Evolutionary conservation across 2,797 vertebrate genomes (phyloP).

Genomic region (Centropyge bicolor): DNA sequence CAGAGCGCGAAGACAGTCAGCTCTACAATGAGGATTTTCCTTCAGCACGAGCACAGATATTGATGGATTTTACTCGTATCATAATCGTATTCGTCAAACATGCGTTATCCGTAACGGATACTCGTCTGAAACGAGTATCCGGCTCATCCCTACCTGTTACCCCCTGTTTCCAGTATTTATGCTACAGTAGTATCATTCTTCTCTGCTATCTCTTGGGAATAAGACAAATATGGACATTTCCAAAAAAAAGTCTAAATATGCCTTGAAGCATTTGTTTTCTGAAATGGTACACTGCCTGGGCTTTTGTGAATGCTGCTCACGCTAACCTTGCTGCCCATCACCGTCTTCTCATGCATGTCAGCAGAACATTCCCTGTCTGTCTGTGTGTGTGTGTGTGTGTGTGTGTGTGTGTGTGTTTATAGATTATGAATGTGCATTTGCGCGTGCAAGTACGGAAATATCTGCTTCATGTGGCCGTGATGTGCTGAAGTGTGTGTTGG

Average conservation of each 20-base stretch:
- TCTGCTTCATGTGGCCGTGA: slow-evolving; percentile 4
- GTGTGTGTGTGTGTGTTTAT: slow-evolving; percentile 11
- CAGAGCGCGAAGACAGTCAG: no score
- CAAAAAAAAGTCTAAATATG: background rate
- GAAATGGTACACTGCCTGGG: background rate
- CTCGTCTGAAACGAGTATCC: no score
- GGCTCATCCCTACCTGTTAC: background rate
- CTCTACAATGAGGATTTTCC: no score
- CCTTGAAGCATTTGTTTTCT: background rate
- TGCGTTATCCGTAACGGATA: no score
- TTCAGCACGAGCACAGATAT: no score
- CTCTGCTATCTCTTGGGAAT: background rate
- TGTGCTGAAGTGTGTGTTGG: slow-evolving; percentile 20
- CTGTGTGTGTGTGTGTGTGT: slow-evolving; percentile 15
- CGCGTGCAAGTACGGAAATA: slow-evolving; percentile 18
- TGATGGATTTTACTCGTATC: no score
- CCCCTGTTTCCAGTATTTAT: background rate
- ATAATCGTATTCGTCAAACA: no score
- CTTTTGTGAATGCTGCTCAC: background rate
- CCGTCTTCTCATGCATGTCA: slow-evolving; percentile 29
- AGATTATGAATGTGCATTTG: slow-evolving; percentile 8
- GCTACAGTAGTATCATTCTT: background rate
- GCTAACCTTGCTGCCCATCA: slow-evolving; percentile 1
- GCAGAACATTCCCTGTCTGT: slow-evolving; percentile 1
- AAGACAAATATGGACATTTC: background rate